Conservation (phyloP, 1,140 invertebrate species). For the Bombus balteatus region DNA sequence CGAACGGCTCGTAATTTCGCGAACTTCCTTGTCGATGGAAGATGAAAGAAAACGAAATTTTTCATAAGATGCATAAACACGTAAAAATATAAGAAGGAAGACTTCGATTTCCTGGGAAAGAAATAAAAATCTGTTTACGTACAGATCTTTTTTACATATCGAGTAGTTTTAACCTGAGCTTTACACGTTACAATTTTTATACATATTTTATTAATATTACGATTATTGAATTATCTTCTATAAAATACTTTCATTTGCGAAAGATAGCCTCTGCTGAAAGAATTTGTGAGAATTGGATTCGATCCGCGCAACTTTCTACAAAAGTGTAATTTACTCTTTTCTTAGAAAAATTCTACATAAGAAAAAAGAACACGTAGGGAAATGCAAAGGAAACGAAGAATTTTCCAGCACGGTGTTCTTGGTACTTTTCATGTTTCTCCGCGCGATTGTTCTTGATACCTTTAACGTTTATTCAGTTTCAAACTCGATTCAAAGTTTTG, state of each 20-base stretch:
- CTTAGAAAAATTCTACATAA: too few species aligned
- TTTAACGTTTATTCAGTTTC: conserved; percentile 38
- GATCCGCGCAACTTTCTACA: background rate
- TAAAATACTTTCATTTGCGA: background rate
- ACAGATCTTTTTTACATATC: too few species aligned
- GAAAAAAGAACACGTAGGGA: background rate
- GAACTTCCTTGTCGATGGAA: background rate
- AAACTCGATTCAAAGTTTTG: conserved; percentile 65
- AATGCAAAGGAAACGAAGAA: background rate
- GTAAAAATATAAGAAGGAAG: background rate
- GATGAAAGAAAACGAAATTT: background rate
- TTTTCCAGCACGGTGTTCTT: background rate
- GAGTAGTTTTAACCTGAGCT: too few species aligned
- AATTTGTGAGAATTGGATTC: background rate
- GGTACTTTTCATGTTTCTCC: background rate
- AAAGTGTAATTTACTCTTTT: background rate
- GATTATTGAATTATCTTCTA: background rate
- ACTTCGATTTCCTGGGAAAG: too few species aligned
- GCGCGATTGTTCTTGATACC: background rate
- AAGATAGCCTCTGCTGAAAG: background rate
- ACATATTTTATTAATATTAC: too few species aligned
- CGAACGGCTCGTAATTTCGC: background rate
- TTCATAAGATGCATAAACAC: background rate
- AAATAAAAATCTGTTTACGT: too few species aligned
- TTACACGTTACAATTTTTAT: too few species aligned